A percentile compares a stretch with the other conserved stretches of the same genome.
These are phyloP conservation scores for Stegana nigrithorax DNA, from an alignment of 2,888 invertebrate genomes.

Conservation along the genomic window DNA sequence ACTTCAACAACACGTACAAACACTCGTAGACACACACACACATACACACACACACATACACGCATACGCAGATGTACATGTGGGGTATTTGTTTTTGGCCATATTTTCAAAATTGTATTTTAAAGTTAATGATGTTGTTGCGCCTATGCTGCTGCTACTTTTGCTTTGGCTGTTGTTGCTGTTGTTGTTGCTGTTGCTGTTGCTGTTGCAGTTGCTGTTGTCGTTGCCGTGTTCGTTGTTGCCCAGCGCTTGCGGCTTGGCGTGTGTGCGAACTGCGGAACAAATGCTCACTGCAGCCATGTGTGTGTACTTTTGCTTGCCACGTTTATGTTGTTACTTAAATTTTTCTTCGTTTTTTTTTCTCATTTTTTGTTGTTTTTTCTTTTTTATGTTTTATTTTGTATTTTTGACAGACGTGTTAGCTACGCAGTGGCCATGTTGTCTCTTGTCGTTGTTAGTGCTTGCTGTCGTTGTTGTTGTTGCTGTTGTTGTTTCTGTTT, in stretches of 20 bases:
- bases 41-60: slow-evolving; percentile 17
- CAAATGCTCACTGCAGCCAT: no score
- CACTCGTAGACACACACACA: slow-evolving; percentile 26
- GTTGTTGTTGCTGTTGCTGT: slow-evolving; percentile 28
- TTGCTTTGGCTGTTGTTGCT: slow-evolving; percentile 16
- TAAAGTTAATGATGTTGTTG: slow-evolving; percentile 53
- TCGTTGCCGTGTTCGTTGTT: slow-evolving; percentile 23
- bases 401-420: slow-evolving; percentile 5
- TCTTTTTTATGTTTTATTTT: not conserved
- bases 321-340: not conserved
- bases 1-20: no score
- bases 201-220: slow-evolving; percentile 12
- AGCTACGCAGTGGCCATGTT: slow-evolving; percentile 8
- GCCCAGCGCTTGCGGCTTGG: not conserved
- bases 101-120: slow-evolving; percentile 33
- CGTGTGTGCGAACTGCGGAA: no score
- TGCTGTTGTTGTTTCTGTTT: slow-evolving; percentile 22
- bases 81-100: slow-evolving; percentile 24
- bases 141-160: slow-evolving; percentile 25
- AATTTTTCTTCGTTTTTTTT: not conserved
- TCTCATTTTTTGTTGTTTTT: not conserved
- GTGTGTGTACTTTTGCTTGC: slow-evolving; percentile 1
- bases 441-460: slow-evolving; percentile 33
- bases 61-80: slow-evolving; percentile 13
- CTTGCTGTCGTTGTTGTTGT: slow-evolving; percentile 24